Percentiles rank a stretch among this genome's conserved stretches.
phyloP scores from a whole-genome alignment of 2,888 invertebrate species.

The Lithophane socia region DNA sequence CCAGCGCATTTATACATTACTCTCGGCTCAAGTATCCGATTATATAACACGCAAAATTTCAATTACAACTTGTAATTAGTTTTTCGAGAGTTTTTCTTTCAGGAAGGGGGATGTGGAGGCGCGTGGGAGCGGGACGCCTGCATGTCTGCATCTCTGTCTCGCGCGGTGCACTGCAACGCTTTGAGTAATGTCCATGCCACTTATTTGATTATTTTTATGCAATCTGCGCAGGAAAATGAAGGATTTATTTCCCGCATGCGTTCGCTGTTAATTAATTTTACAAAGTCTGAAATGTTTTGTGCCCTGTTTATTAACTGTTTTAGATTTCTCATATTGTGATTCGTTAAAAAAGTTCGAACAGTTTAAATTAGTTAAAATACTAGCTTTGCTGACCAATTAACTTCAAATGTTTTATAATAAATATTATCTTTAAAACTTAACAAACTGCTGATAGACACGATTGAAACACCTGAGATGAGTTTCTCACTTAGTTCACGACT shows the following conservation, averaged over 20 bases:
- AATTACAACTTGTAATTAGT: slow-evolving; percentile 91
- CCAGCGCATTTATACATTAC: slow-evolving; percentile 90
- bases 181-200: slow-evolving; percentile 89
- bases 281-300: slow-evolving; percentile 72
- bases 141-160: slow-evolving; percentile 70
- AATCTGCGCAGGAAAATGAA: slow-evolving; percentile 88
- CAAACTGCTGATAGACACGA: not conserved
- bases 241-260: slow-evolving; percentile 84
- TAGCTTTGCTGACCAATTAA: not conserved
- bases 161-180: slow-evolving; percentile 81
- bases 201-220: slow-evolving; percentile 90
- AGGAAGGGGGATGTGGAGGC: slow-evolving; percentile 86
- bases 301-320: slow-evolving; percentile 44
- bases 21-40: slow-evolving; percentile 91
- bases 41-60: slow-evolving; percentile 91
- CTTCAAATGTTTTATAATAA: not conserved
- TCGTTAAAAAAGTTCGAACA: slow-evolving; percentile 36
- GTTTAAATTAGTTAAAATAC: slow-evolving; percentile 5
- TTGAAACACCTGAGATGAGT: not conserved
- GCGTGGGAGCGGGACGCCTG: slow-evolving; percentile 76
- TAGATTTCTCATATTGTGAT: slow-evolving; percentile 35
- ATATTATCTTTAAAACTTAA: not conserved
- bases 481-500: not conserved
- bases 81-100: slow-evolving; percentile 91
- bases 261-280: slow-evolving; percentile 87